phyloP scores from a whole-genome alignment of 2,888 invertebrate species.

The Lysandra coridon region DNA sequence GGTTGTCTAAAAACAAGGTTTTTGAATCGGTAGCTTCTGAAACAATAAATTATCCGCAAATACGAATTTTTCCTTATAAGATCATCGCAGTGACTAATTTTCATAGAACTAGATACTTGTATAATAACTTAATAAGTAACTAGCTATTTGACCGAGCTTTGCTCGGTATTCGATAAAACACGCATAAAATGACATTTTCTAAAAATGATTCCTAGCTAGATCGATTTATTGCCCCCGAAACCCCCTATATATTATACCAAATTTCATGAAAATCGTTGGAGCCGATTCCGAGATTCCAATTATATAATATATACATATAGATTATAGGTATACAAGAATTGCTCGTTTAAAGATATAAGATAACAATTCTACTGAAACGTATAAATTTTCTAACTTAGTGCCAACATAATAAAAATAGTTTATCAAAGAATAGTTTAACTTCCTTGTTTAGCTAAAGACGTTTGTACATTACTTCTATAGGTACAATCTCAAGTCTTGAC shows the following conservation, averaged over 20 bases:
- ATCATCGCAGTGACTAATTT: not conserved
- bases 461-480: not conserved
- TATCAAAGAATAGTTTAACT: not conserved
- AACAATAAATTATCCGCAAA: not conserved
- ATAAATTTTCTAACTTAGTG: not conserved
- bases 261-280: no score
- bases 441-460: not conserved
- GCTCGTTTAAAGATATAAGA: no score
- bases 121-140: not conserved
- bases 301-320: no score
- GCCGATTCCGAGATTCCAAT: no score
- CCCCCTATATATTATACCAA: no score
- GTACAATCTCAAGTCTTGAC: no score
- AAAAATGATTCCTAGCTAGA: no score
- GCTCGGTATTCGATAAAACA: no score
- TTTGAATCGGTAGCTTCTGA: not conserved
- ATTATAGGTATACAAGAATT: no score
- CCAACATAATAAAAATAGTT: not conserved
- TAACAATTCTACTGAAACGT: not conserved
- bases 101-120: not conserved
- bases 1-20: constrained; percentile 20
- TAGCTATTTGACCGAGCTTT: no score
- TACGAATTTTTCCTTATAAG: not conserved
- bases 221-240: no score
- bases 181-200: no score